phyloP scores from a whole-genome alignment of 2,797 vertebrate species.

The Myotis planiceps region DNA sequence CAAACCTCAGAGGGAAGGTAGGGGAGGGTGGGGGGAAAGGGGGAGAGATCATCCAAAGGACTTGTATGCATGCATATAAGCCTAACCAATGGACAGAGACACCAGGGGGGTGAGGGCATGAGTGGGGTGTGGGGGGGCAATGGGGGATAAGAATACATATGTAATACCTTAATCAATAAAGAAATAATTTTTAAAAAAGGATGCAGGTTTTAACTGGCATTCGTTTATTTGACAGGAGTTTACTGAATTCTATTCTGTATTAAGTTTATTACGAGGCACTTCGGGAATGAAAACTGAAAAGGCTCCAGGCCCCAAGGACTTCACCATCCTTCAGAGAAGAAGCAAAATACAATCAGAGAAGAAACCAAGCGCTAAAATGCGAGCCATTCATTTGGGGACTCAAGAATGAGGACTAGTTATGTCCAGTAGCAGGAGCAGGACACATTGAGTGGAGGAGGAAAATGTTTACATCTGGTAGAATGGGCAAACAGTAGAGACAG shows the following conservation, averaged over 20 bases:
- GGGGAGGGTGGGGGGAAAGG: no score
- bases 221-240: background rate
- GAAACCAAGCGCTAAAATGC: background rate
- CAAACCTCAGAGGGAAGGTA: no score
- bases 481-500: background rate
- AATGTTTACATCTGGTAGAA: background rate
- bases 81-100: no score
- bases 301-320: background rate
- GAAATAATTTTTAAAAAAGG: background rate
- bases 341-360: background rate
- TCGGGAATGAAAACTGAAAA: background rate
- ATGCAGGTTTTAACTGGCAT: background rate
- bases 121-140: no score
- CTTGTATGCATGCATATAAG: no score
- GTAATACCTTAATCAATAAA: no score
- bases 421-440: background rate
- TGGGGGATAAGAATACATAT: no score
- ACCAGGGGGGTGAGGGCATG: no score
- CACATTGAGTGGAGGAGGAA: background rate
- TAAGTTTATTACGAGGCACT: background rate
- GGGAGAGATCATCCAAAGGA: no score
- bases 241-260: background rate
- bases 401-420: background rate
- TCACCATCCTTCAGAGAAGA: background rate
- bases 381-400: background rate